These are phyloP conservation scores for Creontiades dilutus DNA, from an alignment of 2,888 invertebrate genomes.

Conservation along the genomic window DNA sequence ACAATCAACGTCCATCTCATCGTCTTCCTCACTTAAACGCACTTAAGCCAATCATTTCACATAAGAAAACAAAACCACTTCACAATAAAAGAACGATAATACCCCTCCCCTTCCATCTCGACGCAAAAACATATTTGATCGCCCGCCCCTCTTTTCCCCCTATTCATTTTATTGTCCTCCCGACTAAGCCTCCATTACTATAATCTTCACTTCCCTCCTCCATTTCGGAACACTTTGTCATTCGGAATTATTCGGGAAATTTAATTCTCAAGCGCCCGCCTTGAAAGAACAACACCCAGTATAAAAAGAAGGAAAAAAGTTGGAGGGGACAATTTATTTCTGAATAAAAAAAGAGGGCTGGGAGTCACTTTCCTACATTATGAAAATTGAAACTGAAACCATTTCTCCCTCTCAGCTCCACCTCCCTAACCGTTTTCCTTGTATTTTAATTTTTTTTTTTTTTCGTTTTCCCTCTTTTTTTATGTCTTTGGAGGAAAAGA, in stretches of 20 bases:
- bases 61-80: too few relatives aligned
- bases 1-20: too few relatives aligned
- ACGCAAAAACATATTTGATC: slow-evolving; percentile 58
- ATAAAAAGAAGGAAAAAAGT: neutral
- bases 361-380: slow-evolving; percentile 65
- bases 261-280: slow-evolving; percentile 63
- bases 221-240: slow-evolving; percentile 68
- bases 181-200: slow-evolving; percentile 34
- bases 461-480: slow-evolving; percentile 46
- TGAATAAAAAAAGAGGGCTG: slow-evolving; percentile 35
- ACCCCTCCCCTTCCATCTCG: neutral
- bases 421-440: slow-evolving; percentile 59
- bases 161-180: neutral
- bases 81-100: neutral
- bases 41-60: too few relatives aligned
- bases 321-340: slow-evolving; percentile 64
- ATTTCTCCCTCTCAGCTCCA: slow-evolving; percentile 40
- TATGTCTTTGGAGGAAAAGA: slow-evolving; percentile 18
- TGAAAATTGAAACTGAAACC: slow-evolving; percentile 72
- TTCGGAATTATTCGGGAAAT: slow-evolving; percentile 72
- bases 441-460: slow-evolving; percentile 68
- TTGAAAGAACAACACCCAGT: slow-evolving; percentile 49
- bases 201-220: slow-evolving; percentile 42
- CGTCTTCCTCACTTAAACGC: too few relatives aligned
- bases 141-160: neutral